Evolutionary conservation across 2,888 invertebrate genomes (phyloP).

Genomic region (Physocephala rufipes): DNA sequence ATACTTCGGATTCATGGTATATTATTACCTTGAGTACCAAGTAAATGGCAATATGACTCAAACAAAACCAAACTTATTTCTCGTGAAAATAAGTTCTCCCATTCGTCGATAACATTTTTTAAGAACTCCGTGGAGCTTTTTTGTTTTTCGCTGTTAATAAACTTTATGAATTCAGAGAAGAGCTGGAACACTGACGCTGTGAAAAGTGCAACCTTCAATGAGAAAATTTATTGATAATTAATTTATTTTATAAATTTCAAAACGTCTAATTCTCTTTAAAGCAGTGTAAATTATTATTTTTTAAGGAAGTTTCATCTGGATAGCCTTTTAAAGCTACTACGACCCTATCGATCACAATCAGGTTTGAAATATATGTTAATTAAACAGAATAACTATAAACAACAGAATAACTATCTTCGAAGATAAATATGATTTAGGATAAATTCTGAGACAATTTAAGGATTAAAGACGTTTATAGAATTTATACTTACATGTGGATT

Average conservation of each 20-base stretch:
- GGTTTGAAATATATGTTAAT: too few species aligned
- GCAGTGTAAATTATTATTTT: background rate
- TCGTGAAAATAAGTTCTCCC: slow-evolving; percentile 79
- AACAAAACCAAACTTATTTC: slow-evolving; percentile 67
- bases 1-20: background rate
- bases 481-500: slow-evolving; percentile 68
- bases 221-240: background rate
- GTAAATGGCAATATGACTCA: slow-evolving; percentile 56
- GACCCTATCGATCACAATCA: too few species aligned
- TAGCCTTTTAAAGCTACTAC: too few species aligned
- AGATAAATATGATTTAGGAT: too few species aligned
- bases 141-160: slow-evolving; percentile 63
- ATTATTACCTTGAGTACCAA: slow-evolving; percentile 46
- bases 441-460: slow-evolving; percentile 25
- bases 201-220: slow-evolving; percentile 67
- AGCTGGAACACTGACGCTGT: slow-evolving; percentile 68
- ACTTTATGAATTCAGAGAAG: slow-evolving; percentile 66
- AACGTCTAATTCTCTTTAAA: background rate
- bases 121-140: slow-evolving; percentile 61
- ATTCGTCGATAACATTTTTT: slow-evolving; percentile 70
- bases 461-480: slow-evolving; percentile 11
- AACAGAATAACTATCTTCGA: too few species aligned
- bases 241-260: background rate
- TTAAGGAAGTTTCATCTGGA: background rate
- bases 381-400: too few species aligned